These are phyloP conservation scores for Sthenelais limicola DNA, from an alignment of 2,888 invertebrate species.

Conservation along the genomic window DNA sequence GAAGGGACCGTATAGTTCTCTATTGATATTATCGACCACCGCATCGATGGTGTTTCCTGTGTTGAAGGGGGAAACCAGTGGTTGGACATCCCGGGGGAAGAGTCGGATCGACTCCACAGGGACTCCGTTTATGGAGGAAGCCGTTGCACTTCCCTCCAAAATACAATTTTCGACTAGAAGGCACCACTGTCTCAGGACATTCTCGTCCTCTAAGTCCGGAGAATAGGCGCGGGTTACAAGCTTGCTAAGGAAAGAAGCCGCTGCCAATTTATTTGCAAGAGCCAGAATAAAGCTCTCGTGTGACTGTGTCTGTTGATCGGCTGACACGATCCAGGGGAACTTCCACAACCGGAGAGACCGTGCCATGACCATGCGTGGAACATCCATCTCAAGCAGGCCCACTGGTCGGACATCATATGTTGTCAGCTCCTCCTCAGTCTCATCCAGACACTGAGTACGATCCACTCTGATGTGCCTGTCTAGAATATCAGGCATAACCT, in stretches of 20 bases:
- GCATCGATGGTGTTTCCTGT: slow-evolving; percentile 53
- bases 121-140: slow-evolving; percentile 47
- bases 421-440: slow-evolving; percentile 50
- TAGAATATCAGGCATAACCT: slow-evolving; percentile 53
- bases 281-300: slow-evolving; percentile 52
- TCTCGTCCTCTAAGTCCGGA: slow-evolving; percentile 49
- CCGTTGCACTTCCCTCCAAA: slow-evolving; percentile 52
- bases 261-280: slow-evolving; percentile 53
- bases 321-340: slow-evolving; percentile 54
- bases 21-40: slow-evolving; percentile 52
- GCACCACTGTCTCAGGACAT: slow-evolving; percentile 51
- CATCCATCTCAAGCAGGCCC: slow-evolving; percentile 52
- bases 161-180: slow-evolving; percentile 54
- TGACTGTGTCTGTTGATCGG: slow-evolving; percentile 54
- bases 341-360: slow-evolving; percentile 53
- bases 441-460: slow-evolving; percentile 48
- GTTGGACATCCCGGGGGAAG: slow-evolving; percentile 52
- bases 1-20: slow-evolving; percentile 53
- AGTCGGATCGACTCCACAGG: slow-evolving; percentile 51
- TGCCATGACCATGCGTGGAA: slow-evolving; percentile 47
- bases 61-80: slow-evolving; percentile 49
- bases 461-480: slow-evolving; percentile 54
- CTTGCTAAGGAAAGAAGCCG: slow-evolving; percentile 52
- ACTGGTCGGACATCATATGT: slow-evolving; percentile 57
- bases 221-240: slow-evolving; percentile 50